Evolutionary conservation across 2,888 invertebrate species (phyloP).

Genomic region (Hirtodrosophila histrioides): DNA sequence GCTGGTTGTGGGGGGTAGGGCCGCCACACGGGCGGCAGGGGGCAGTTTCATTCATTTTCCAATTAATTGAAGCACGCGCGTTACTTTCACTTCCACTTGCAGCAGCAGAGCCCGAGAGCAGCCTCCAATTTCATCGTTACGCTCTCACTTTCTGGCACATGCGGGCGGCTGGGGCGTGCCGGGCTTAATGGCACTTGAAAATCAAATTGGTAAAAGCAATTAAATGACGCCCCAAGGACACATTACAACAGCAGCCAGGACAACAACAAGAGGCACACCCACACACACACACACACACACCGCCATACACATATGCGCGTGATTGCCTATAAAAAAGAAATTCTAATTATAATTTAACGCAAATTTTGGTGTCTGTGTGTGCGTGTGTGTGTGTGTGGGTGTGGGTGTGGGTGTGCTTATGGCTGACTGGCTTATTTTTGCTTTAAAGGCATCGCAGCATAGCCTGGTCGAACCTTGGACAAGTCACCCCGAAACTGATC

Average conservation of each 20-base stretch:
- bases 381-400: conserved; percentile 2
- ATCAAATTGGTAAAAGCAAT: conserved; percentile 84
- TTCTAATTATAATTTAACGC: conserved; percentile 81
- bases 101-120: conserved; percentile 7
- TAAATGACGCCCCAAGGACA: conserved; percentile 85
- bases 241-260: conserved; percentile 75
- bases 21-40: neutral
- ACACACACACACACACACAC: conserved; percentile 31
- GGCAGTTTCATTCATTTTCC: conserved; percentile 79
- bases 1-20: neutral
- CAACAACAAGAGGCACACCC: conserved; percentile 45
- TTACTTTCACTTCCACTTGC: conserved; percentile 73
- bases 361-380: conserved; percentile 63
- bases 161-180: conserved; percentile 67
- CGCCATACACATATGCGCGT: conserved; percentile 42
- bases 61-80: conserved; percentile 80
- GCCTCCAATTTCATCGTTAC: conserved; percentile 37
- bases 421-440: conserved; percentile 66
- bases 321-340: conserved; percentile 81
- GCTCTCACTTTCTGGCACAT: conserved; percentile 72
- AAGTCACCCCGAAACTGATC: conserved; percentile 59
- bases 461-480: conserved; percentile 50
- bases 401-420: conserved; percentile 37
- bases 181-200: conserved; percentile 83
- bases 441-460: conserved; percentile 49